A percentile compares a stretch with the other conserved stretches of the same genome.
phyloP scores from a whole-genome alignment of 2,797 vertebrate species.

The Hafferia zeledoni region DNA sequence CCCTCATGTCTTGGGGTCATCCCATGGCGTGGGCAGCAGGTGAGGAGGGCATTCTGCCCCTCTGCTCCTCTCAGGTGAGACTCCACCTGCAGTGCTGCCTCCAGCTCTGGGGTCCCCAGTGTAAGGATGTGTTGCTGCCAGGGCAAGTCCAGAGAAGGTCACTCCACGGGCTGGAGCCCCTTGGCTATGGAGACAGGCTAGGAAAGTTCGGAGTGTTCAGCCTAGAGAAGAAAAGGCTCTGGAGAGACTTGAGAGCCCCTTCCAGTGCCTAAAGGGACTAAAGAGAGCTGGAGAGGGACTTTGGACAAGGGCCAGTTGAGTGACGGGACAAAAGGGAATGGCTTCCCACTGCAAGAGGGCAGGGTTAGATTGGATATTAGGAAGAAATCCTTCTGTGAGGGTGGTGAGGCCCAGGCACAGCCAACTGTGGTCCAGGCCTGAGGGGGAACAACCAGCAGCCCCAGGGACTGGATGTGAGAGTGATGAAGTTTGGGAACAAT shows the following conservation, averaged over 20 bases:
- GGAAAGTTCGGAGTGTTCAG: background rate
- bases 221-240: background rate
- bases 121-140: background rate
- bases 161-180: background rate
- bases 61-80: background rate
- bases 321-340: background rate
- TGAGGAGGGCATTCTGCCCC: background rate
- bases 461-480: background rate
- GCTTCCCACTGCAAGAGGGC: background rate
- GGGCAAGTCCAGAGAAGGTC: background rate
- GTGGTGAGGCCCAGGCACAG: background rate
- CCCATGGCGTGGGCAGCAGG: background rate
- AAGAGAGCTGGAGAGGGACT: background rate
- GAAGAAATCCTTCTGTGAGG: background rate
- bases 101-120: background rate
- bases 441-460: background rate
- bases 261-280: background rate
- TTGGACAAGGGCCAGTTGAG: background rate
- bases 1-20: background rate
- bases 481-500: background rate
- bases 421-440: fast-evolving
- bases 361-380: background rate
- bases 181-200: background rate
- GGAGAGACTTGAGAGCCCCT: background rate
- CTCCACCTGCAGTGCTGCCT: background rate